Evolutionary conservation across 2,797 vertebrate genomes (phyloP), one percentile per base, ranked within the genome.

Genomic region (Protosalanx chinensis): DNA sequence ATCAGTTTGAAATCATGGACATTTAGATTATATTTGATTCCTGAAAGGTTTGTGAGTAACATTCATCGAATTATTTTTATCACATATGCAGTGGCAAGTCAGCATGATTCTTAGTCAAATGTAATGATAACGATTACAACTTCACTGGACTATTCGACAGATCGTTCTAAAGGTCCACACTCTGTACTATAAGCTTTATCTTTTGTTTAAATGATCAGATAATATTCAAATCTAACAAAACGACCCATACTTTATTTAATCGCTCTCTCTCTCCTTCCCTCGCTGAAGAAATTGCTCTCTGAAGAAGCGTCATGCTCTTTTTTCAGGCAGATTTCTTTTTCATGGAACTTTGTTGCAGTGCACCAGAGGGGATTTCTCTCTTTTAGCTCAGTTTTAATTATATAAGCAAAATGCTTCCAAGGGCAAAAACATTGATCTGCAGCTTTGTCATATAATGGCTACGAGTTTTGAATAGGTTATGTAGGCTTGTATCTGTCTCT

Each of bases 381-480:
- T 46, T 60, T 53, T 51, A 53, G 20, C 18, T 35, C 60, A 62
- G 60, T n/a, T 51, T 18, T 60, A 64, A 41, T 49, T 49, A 71
- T 7, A 51, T 18, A 73, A 68, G 20, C 65, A 35, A 73, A 67
- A 7, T 13, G 27, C 59, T 79, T 70, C 71, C 57, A 77, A 79
- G 61, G 60, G 51, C 64, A 73, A 29, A 64, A 57, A 75, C 30
- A 76, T 16, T 41, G 37, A 72, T 78, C 46, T 23, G 56, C 29
- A 51, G 20, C 63, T 77, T 71, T 76, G 51, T 60, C 75, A 79
- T 72, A 23, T 79, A 63, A 79, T 64, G 70, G 76, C 37, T 76
- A 74, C 57, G 33, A 82, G 35, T 81, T 73, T 68, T 41, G 72
- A 86, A 82, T 76, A 72, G 71, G 78, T 79, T 72, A 63, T 27